Conservation (phyloP, 1,140 invertebrate genomes). For the Dreissena polymorpha region DNA sequence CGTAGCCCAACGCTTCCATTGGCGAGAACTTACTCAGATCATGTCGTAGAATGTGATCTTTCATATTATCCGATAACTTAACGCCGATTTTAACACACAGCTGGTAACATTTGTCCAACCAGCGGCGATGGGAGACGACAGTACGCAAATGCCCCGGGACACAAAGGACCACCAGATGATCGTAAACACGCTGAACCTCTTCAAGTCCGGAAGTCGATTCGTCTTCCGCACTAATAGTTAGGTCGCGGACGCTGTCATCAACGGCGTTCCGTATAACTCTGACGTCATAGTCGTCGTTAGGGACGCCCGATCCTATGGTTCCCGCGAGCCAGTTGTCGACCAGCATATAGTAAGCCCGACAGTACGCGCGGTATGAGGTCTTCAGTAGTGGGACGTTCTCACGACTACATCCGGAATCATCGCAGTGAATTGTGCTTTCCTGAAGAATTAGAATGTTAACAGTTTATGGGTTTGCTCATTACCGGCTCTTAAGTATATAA, state of each 20-base stretch:
- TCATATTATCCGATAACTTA: conserved; percentile 41
- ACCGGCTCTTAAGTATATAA: too few species aligned
- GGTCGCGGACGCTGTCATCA: not conserved
- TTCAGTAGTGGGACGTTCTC: conserved; percentile 22
- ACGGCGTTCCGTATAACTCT: not conserved
- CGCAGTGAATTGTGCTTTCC: not conserved
- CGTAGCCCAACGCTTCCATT: conserved; percentile 45
- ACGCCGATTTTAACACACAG: conserved; percentile 28
- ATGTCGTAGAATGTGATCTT: conserved; percentile 3
- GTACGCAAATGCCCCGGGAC: conserved; percentile 24
- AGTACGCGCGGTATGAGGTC: conserved; percentile 4
- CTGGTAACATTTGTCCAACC: conserved; percentile 17
- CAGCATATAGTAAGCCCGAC: not conserved
- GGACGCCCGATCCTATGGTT: conserved; percentile 18
- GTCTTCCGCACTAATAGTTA: not conserved
- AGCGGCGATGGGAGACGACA: conserved; percentile 31
- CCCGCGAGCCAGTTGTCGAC: conserved; percentile 34
- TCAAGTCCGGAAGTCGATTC: not conserved
- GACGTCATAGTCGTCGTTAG: conserved; percentile 18
- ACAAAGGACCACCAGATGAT: conserved; percentile 14
- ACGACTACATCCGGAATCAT: not conserved
- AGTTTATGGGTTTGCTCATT: not conserved
- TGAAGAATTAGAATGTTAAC: not conserved
- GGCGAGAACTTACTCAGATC: conserved; percentile 50
- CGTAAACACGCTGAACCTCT: not conserved